Evolutionary conservation across 2,888 invertebrate species (phyloP).

Genomic region (Nowickia ferox): DNA sequence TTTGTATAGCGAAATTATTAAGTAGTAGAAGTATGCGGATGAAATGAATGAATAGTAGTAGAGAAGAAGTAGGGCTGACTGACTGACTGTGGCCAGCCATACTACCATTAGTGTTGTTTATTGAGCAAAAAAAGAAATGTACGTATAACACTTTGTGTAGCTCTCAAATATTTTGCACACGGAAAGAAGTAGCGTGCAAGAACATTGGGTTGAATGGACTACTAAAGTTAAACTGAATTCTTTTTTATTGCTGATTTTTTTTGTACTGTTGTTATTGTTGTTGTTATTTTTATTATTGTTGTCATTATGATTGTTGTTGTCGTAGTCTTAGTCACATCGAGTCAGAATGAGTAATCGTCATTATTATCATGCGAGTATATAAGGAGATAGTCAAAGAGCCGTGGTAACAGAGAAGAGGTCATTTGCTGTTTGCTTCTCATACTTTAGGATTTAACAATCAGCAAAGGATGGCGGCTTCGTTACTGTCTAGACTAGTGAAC

Average conservation of each 20-base stretch:
- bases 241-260: conserved; percentile 53
- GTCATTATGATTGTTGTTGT: conserved; percentile 70
- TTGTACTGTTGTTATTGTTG: conserved; percentile 2
- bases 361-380: conserved; percentile 70
- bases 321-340: conserved; percentile 71
- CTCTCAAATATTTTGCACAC: conserved; percentile 64
- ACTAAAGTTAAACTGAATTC: conserved; percentile 76
- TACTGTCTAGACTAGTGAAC: conserved; percentile 72
- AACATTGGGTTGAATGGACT: conserved; percentile 80
- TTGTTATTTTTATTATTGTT: conserved; percentile 66
- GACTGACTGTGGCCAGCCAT: conserved; percentile 53
- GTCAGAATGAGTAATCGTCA: conserved; percentile 72
- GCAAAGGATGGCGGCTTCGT: conserved; percentile 71
- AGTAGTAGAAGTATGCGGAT: conserved; percentile 56
- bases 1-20: conserved; percentile 42
- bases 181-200: conserved; percentile 72
- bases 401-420: conserved; percentile 72
- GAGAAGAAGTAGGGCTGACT: conserved; percentile 56
- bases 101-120: conserved; percentile 60
- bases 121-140: conserved; percentile 36
- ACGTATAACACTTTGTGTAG: conserved; percentile 68
- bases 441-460: conserved; percentile 66
- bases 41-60: conserved; percentile 59
- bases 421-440: conserved; percentile 71
- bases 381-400: conserved; percentile 70